These are phyloP conservation scores for Eurytoma adleriae DNA, from an alignment of 2,888 invertebrate genomes.

Conservation along the genomic window DNA sequence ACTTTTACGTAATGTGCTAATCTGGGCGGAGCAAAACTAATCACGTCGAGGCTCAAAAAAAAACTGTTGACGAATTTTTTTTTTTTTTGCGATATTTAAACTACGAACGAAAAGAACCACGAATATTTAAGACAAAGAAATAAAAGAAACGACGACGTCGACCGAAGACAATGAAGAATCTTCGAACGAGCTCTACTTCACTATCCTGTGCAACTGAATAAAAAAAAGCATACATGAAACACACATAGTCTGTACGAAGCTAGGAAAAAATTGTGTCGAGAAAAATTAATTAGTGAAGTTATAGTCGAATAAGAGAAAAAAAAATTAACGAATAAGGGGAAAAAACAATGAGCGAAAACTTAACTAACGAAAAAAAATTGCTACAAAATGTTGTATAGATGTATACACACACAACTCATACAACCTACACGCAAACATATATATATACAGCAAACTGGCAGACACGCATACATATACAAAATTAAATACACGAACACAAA, in stretches of 20 bases:
- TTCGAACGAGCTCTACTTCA: constrained; percentile 31
- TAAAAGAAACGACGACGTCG: constrained; percentile 50
- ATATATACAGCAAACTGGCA: no score
- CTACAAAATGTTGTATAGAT: constrained; percentile 59
- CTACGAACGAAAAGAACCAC: constrained; percentile 7
- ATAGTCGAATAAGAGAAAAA: constrained; percentile 13
- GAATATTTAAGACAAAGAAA: constrained; percentile 29
- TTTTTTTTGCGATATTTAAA: not conserved
- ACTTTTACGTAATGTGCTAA: constrained; percentile 68
- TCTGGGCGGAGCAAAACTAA: constrained; percentile 10
- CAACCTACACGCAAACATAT: no score
- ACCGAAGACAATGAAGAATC: constrained; percentile 36
- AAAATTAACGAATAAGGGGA: constrained; percentile 25
- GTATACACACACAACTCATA: constrained; percentile 44
- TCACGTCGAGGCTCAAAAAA: constrained; percentile 44
- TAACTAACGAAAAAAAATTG: constrained; percentile 37
- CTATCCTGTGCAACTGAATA: constrained; percentile 39
- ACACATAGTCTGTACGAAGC: constrained; percentile 48
- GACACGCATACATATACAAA: no score
- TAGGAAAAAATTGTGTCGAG: constrained; percentile 49
- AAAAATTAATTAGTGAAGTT: constrained; percentile 30
- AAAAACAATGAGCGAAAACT: constrained; percentile 10
- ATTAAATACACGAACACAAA: no score
- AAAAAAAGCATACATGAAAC: constrained; percentile 17
- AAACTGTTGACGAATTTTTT: constrained; percentile 6